Evolutionary conservation across 2,888 invertebrate genomes (phyloP), one percentile per base, ranked within the genome.

Genomic region (Aphidius colemani): DNA sequence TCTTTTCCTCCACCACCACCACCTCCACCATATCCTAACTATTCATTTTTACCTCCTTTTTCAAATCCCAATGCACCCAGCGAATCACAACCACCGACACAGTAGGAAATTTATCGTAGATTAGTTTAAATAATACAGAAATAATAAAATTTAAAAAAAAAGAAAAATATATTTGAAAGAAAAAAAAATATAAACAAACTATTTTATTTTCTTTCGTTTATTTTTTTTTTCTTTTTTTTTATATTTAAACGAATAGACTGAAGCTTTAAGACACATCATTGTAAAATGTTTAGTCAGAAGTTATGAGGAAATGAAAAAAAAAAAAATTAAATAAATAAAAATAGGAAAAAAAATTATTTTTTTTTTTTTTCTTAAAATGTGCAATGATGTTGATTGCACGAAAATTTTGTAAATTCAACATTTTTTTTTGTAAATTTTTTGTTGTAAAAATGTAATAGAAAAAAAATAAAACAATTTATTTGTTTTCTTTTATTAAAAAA

Each of bases 21-120:
- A 7, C 80, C 80, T 18, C 80, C 83, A 48, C 87, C 86, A 73
- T 87, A 87, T 78, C 86, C 85, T 30, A 86, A 85, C 53, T 87
- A 87, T 77, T 84, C 85, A 10, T 83, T 83, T 69, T 80, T 85
- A 59, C 79, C 81, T 58, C 86, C 86, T 72, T 86, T 86, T 76
- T 83, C 85, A 7, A 82, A 82, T 68, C 82, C 81, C n/a, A 79
- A 79, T 64, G 76, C 81, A 71, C 77, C 81, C 62, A 76, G 81
- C 58, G 80, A 83, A 66, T 80, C 80, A 66, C 83, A 78, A 68
- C 82, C 83, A 60, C 81, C 83, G 55, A 71, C 77, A 66, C 82
- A 83, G 67, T 81, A 83, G 69, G 44, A 43, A 18, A 30, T 50
- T 55, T 43, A 48, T 46, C 39, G 11, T 13, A 53, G 13, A 30